Evolutionary conservation across 1,140 invertebrate genomes (phyloP).

Genomic region (Berghia stephanieae): DNA sequence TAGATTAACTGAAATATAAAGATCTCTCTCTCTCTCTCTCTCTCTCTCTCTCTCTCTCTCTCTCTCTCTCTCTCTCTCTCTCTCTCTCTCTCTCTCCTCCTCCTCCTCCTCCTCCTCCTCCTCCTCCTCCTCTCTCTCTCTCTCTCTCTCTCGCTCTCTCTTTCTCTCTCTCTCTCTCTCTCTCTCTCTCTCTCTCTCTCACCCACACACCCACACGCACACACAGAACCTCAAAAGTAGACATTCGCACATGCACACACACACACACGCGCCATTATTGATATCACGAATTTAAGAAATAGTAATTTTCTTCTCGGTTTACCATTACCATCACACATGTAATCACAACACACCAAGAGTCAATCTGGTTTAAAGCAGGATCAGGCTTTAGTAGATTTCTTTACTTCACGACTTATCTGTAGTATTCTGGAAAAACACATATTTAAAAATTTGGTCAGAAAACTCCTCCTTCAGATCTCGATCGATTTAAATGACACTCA

Average conservation of each 20-base stretch:
- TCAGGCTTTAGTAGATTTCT: neutral
- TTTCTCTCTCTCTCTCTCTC: slow-evolving; percentile 22
- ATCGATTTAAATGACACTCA: too few relatives aligned
- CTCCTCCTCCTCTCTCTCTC: slow-evolving; percentile 2
- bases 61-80: slow-evolving; percentile 7
- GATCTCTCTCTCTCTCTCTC: neutral
- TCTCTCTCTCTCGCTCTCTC: slow-evolving; percentile 19
- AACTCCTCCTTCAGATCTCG: too few relatives aligned
- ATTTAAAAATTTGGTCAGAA: too few relatives aligned
- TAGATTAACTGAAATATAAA: neutral
- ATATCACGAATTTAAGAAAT: neutral
- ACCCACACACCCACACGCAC: slow-evolving; percentile 1
- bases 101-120: neutral
- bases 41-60: neutral
- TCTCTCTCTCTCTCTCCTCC: neutral
- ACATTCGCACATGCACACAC: neutral
- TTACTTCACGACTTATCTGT: neutral
- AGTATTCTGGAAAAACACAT: too few relatives aligned
- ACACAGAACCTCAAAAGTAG: neutral
- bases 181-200: neutral
- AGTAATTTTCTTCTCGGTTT: too few relatives aligned
- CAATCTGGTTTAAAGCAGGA: neutral
- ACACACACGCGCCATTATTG: neutral
- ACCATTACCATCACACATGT: too few relatives aligned
- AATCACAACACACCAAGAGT: neutral